phyloP scores from a whole-genome alignment of 2,888 invertebrate genomes.

The Platypus cylindrus region DNA sequence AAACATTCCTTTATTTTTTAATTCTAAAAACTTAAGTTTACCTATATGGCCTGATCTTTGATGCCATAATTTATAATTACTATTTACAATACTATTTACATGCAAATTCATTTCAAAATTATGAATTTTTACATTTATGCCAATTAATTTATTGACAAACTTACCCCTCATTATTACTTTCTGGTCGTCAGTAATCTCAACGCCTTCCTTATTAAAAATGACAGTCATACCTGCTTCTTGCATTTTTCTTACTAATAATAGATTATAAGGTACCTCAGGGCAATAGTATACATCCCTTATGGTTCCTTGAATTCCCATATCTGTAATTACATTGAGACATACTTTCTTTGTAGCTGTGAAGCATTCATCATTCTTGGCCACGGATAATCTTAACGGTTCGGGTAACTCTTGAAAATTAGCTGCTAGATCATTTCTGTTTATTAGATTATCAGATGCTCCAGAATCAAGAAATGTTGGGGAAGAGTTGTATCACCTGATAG shows the following conservation, averaged over 20 bases:
- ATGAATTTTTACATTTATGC: not conserved
- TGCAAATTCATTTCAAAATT: conserved; percentile 1
- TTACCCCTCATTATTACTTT: conserved; percentile 7
- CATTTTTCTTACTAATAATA: conserved; percentile 8
- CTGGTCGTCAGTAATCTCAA: conserved; percentile 1
- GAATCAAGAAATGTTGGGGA: conserved; percentile 9
- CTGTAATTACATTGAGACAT: conserved; percentile 20
- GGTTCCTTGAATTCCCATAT: conserved; percentile 16
- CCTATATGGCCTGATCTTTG: conserved; percentile 11
- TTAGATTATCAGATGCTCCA: conserved; percentile 5
- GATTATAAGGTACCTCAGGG: conserved; percentile 23
- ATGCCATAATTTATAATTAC: conserved; percentile 12
- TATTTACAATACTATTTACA: conserved; percentile 4
- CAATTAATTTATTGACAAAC: conserved; percentile 3
- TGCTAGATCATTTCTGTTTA: conserved; percentile 1
- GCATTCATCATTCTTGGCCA: not conserved
- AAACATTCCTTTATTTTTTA: conserved; percentile 6
- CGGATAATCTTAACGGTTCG: not conserved
- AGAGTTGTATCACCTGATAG: conserved; percentile 11
- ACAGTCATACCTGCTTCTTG: conserved; percentile 1
- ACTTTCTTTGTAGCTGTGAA: conserved; percentile 20
- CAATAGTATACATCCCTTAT: conserved; percentile 22
- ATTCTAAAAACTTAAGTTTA: conserved; percentile 9
- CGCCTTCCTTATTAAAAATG: conserved; percentile 8
- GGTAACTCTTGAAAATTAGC: not conserved